These are phyloP conservation scores for Anguilla marmorata DNA, from an alignment of 2,797 vertebrate genomes.

Conservation along the genomic window DNA sequence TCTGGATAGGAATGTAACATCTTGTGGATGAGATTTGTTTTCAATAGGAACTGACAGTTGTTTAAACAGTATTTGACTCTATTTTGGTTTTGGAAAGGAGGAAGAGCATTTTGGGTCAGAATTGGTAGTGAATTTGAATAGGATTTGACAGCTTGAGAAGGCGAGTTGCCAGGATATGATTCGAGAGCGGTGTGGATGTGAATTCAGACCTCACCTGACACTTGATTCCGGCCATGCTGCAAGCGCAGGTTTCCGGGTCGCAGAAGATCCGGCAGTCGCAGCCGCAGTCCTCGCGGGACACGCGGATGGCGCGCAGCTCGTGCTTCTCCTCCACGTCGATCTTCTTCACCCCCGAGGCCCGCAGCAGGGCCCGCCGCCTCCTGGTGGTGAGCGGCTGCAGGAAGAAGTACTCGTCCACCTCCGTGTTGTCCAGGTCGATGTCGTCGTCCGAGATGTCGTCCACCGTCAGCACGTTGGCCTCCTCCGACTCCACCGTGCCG, in stretches of 20 bases:
- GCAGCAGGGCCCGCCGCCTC: conserved; percentile 81
- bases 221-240: conserved; percentile 94
- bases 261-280: conserved; percentile 89
- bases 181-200: not conserved
- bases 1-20: not conserved
- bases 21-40: not conserved
- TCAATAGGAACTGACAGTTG: not conserved
- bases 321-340: conserved; percentile 92
- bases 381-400: conserved; percentile 90
- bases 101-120: not conserved
- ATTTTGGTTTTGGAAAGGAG: not conserved
- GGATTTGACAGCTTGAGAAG: not conserved
- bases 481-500: conserved; percentile 83
- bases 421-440: conserved; percentile 89
- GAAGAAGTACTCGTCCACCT: conserved; percentile 95
- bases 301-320: conserved; percentile 84
- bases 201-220: conserved; percentile 84
- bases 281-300: conserved; percentile 91
- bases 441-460: conserved; percentile 94
- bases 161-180: not conserved
- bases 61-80: not conserved
- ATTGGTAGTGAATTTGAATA: not conserved
- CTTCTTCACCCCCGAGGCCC: conserved; percentile 88
- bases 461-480: conserved; percentile 84
- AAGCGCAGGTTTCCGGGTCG: conserved; percentile 89